These are phyloP conservation scores for Galerucella nymphaeae DNA, from an alignment of 2,888 invertebrate species.

Conservation along the genomic window DNA sequence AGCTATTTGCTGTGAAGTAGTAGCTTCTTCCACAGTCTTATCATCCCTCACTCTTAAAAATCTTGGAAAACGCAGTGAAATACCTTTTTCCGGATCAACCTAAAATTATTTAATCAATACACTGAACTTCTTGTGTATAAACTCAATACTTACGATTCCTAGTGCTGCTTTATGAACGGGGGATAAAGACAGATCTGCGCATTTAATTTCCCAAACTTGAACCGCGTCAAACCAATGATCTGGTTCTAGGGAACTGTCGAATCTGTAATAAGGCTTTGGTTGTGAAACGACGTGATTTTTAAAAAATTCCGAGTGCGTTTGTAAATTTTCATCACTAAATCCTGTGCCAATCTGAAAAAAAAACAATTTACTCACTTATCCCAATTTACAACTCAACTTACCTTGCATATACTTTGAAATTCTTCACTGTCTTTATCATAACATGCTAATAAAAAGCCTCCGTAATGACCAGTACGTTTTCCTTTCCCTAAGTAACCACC, in stretches of 20 bases:
- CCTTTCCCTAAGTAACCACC: conserved; percentile 95
- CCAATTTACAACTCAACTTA: conserved; percentile 58
- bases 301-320: conserved; percentile 79
- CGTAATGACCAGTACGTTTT: conserved; percentile 91
- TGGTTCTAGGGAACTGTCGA: conserved; percentile 77
- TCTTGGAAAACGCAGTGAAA: conserved; percentile 94
- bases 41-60: conserved; percentile 92
- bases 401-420: conserved; percentile 93
- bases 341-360: conserved; percentile 89
- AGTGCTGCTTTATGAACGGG: conserved; percentile 92
- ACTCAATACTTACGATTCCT: conserved; percentile 74
- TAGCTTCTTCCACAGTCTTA: conserved; percentile 93
- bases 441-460: conserved; percentile 95
- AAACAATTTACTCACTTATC: conserved; percentile 15
- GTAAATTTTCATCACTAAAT: conserved; percentile 91
- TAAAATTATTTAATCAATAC: conserved; percentile 51
- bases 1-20: conserved; percentile 88
- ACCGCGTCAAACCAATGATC: conserved; percentile 92
- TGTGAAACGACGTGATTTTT: conserved; percentile 78
- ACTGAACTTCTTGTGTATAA: neutral
- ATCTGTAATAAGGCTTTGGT: conserved; percentile 84
- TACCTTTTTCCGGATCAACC: conserved; percentile 90
- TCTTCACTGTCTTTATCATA: conserved; percentile 90
- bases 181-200: conserved; percentile 96
- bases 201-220: conserved; percentile 79